Conservation (phyloP, 1,140 invertebrate species). For the Sycophila sp. region DNA sequence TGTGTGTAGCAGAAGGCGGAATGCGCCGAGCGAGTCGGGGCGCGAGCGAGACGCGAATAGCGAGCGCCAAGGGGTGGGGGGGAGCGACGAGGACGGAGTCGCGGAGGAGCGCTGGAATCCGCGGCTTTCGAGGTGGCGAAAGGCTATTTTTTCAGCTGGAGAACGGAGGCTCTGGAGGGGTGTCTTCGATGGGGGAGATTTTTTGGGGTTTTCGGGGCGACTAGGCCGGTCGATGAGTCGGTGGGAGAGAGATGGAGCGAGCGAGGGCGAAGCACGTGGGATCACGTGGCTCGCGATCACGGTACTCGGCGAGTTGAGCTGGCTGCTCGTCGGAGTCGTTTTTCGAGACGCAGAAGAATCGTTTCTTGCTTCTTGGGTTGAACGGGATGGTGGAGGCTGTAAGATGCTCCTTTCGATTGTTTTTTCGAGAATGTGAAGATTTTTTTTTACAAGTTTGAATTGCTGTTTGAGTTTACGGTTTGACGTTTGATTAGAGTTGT, state of each 20-base stretch:
- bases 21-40: background rate
- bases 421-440: background rate
- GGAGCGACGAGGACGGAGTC: slow-evolving; percentile 12
- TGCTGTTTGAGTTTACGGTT: background rate
- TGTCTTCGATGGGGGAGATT: background rate
- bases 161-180: background rate
- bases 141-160: background rate
- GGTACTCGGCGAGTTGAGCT: background rate
- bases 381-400: background rate
- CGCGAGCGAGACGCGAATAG: background rate
- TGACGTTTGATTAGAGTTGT: background rate
- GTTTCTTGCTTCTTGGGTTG: background rate
- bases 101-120: too few species aligned
- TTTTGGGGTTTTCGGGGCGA: background rate
- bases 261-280: slow-evolving; percentile 54
- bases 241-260: slow-evolving; percentile 38
- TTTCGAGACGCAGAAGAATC: background rate
- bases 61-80: background rate
- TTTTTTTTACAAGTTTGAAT: background rate
- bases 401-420: background rate
- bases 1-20: slow-evolving; percentile 33
- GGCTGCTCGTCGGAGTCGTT: background rate
- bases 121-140: slow-evolving; percentile 30
- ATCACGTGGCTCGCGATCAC: slow-evolving; percentile 56
- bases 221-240: background rate